Conservation (phyloP, 2,113 vertebrate genomes). For the Xenopus borealis region DNA sequence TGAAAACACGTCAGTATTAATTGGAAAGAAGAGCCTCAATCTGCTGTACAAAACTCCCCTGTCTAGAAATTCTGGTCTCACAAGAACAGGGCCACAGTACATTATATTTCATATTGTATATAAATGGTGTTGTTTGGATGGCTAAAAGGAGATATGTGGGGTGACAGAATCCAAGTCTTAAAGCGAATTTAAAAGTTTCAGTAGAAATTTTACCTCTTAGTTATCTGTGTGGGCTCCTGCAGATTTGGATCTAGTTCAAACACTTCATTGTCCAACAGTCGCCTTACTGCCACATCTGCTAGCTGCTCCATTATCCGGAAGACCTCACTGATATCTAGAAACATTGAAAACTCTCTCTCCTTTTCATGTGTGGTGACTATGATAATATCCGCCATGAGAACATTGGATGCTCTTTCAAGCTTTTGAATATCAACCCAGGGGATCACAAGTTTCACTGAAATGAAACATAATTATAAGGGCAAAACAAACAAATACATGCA, state of each 20-base stretch:
- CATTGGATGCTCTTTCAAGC: conserved; percentile 83
- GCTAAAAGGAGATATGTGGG: too few species aligned
- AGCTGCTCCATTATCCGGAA: conserved; percentile 88
- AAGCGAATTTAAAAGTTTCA: too few species aligned
- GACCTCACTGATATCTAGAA: conserved; percentile 81
- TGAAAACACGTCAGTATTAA: too few species aligned
- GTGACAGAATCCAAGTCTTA: too few species aligned
- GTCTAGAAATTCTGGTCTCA: too few species aligned
- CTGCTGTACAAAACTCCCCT: too few species aligned
- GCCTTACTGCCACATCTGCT: conserved; percentile 86
- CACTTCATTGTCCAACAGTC: conserved; percentile 86
- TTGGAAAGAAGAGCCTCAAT: too few species aligned
- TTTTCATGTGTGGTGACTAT: conserved; percentile 76
- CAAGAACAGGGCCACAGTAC: too few species aligned
- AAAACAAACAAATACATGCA: too few species aligned
- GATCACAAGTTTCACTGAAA: conserved; percentile 84
- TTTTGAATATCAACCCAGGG: conserved; percentile 91
- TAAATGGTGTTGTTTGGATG: too few species aligned
- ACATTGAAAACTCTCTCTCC: conserved; percentile 92
- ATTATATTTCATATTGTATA: too few species aligned
- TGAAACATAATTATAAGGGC: conserved; percentile 4
- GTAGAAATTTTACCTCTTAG: conserved; percentile 74
- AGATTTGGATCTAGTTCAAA: conserved; percentile 84
- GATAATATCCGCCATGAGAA: conserved; percentile 83
- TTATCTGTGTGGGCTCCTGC: conserved; percentile 84